Percentiles rank a stretch among this genome's conserved stretches.
phyloP scores from a whole-genome alignment of 1,140 invertebrate genomes.

The Platyscapa corneri region DNA sequence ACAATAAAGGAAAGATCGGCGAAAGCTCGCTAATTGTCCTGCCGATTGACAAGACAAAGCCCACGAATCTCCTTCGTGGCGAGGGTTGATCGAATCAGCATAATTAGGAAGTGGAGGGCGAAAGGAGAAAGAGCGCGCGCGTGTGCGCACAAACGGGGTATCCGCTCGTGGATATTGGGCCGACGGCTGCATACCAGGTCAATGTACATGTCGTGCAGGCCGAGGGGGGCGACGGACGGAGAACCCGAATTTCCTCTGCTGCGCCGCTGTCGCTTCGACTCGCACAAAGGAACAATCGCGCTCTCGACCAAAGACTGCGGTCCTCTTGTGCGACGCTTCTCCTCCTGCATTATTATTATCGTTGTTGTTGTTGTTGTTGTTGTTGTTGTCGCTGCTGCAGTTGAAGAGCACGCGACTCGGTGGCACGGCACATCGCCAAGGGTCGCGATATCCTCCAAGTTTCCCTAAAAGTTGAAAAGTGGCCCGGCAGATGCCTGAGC shows the following conservation, averaged over 20 bases:
- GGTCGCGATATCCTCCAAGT: not conserved
- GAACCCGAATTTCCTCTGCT: not conserved
- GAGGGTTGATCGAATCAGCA: too few species aligned
- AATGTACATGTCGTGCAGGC: not conserved
- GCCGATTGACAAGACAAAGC: too few species aligned
- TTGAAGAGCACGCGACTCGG: too few species aligned
- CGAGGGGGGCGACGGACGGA: not conserved
- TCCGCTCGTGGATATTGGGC: not conserved
- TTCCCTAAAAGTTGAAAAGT: not conserved
- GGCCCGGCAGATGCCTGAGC: not conserved
- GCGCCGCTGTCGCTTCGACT: not conserved
- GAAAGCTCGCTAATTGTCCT: too few species aligned
- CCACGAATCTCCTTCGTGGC: too few species aligned
- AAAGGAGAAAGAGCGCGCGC: too few species aligned
- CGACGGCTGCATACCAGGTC: not conserved
- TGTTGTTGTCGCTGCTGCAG: not conserved
- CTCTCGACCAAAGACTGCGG: slow-evolving; percentile 15
- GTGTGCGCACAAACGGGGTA: too few species aligned
- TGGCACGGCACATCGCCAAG: too few species aligned
- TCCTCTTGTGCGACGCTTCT: not conserved
- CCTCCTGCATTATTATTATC: not conserved
- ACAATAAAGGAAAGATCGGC: too few species aligned
- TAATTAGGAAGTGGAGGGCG: too few species aligned
- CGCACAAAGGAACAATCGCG: slow-evolving; percentile 46
- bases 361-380: not conserved